Evolutionary conservation across 1,140 invertebrate genomes (phyloP).

Genomic region (Notospermus geniculatus): DNA sequence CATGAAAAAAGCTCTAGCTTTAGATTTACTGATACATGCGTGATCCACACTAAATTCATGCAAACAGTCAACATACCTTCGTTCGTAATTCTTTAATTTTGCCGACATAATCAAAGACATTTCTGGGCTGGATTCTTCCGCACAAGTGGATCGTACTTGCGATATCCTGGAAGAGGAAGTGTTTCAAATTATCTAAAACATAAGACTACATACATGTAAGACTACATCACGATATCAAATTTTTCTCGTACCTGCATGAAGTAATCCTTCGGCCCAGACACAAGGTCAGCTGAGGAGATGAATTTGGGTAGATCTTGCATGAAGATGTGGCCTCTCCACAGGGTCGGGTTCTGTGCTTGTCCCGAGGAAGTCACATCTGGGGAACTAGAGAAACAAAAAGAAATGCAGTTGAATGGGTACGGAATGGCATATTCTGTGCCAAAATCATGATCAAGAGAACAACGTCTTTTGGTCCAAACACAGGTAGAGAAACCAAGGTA

Average conservation of each 20-base stretch:
- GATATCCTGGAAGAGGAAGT: slow-evolving; percentile 61
- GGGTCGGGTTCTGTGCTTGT: neutral
- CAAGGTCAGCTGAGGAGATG: slow-evolving; percentile 76
- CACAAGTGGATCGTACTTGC: slow-evolving; percentile 81
- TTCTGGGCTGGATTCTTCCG: slow-evolving; percentile 83
- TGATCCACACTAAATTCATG: neutral
- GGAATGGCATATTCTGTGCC: too few species aligned
- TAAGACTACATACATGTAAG: too few species aligned
- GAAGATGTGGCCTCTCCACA: slow-evolving; percentile 81
- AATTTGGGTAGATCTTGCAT: slow-evolving; percentile 91
- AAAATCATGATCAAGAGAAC: too few species aligned
- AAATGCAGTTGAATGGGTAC: too few species aligned
- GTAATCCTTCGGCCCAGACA: slow-evolving; percentile 54
- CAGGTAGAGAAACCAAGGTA: too few species aligned
- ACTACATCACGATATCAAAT: too few species aligned
- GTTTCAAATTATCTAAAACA: too few species aligned
- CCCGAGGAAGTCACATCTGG: neutral
- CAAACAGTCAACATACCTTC: slow-evolving; percentile 31
- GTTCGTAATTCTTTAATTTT: slow-evolving; percentile 81
- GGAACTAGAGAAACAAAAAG: neutral
- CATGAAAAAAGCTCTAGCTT: too few species aligned
- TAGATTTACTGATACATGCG: too few species aligned
- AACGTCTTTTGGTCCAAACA: too few species aligned
- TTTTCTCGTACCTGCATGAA: neutral
- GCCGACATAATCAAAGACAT: slow-evolving; percentile 89